phyloP scores from a whole-genome alignment of 2,797 vertebrate genomes.

The Tragopan temminckii region DNA sequence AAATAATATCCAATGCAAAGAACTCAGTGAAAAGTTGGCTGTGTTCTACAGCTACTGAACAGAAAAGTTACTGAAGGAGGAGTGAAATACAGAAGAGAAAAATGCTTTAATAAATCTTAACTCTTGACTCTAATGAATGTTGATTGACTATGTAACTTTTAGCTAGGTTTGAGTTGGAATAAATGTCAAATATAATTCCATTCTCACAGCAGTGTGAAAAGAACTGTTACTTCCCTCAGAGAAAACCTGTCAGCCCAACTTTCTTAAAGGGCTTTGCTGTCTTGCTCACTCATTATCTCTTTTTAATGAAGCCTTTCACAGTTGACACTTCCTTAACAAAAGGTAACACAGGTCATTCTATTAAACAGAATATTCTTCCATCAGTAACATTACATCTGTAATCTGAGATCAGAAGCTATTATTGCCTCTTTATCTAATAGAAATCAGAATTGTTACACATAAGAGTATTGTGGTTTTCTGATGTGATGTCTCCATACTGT shows the following conservation, averaged over 20 bases:
- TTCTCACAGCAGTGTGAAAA: conserved; percentile 47
- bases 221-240: conserved; percentile 47
- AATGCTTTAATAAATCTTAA: conserved; percentile 35
- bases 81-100: conserved; percentile 11
- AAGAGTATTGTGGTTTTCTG: background rate
- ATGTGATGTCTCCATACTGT: background rate
- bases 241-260: conserved; percentile 63
- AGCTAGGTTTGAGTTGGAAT: conserved; percentile 58
- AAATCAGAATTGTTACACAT: background rate
- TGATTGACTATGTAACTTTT: conserved; percentile 66
- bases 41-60: background rate
- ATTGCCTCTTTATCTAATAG: conserved; percentile 6
- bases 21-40: background rate
- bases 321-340: conserved; percentile 48
- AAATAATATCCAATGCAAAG: background rate
- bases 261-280: conserved; percentile 65
- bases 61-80: background rate
- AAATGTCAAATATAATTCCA: conserved; percentile 70
- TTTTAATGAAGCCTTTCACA: conserved; percentile 56
- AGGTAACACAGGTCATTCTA: conserved; percentile 56
- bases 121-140: conserved; percentile 54
- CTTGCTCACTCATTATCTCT: conserved; percentile 36
- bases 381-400: background rate
- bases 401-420: conserved; percentile 42
- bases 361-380: conserved; percentile 44